Evolutionary conservation across 2,888 invertebrate species (phyloP), one percentile per base, ranked within the genome.

Genomic region (Yponomeuta malinellus): DNA sequence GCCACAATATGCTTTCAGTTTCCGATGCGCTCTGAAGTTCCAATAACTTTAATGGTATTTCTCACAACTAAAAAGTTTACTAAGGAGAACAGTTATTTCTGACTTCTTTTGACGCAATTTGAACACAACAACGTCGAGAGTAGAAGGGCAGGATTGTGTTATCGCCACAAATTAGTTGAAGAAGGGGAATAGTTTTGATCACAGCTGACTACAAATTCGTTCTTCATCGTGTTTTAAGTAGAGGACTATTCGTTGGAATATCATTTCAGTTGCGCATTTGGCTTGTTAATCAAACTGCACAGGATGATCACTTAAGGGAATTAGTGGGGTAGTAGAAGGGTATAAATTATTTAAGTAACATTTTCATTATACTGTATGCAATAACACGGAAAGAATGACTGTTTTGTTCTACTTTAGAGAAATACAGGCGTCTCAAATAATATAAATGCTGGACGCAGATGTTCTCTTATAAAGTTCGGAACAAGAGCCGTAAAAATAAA

Each of bases 401-500:
- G 52, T 59, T 59, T 59, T 59, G 52, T 59, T 59, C 52, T 59
- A 59, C 52, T 59, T 59, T 59, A 59, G 68, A 68, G 68, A 68
- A 68, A 68, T 29, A 68, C 48, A 68, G 15, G 29, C 31, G 48
- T 68, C 48, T 68, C 31, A 68, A 68, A 52, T 31, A 48, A 52
- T 33, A 67, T 33, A 29, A 43, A 48, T 52, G 31, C 29, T 23
- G 68, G 68, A 29, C 68, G 48, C 68, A 68, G 68, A 68, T 68
- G 68, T 52, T 68, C 48, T 68, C 52, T 48, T 68, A n/a, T 68
- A 68, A 68, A 68, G 52, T 68, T 68, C 48, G 31, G 68, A 68
- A 68, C 68, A 68, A 68, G 68, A 23, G 52, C 29, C 48, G 52
- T 68, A 52, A 68, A 68, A 68, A 33, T 48, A 5, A 52, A 52